Base-by-base conservation (phyloP, 2,113 vertebrate species). In the Heliornis fulica region DNA sequence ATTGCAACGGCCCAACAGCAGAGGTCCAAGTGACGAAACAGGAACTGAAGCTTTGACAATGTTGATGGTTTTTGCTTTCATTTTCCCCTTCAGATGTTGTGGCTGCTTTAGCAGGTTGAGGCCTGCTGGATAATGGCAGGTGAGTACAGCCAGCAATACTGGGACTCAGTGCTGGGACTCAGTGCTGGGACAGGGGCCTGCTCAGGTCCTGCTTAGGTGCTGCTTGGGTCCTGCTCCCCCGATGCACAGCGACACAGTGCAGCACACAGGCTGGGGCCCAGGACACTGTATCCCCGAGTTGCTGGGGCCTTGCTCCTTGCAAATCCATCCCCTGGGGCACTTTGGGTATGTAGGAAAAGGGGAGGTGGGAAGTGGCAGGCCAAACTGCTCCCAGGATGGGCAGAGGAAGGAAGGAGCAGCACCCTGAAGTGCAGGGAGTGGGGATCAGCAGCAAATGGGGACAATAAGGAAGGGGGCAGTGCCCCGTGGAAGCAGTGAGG, bases 71-170 rank as follows among this genome's bases (percentile, higher is more conserved):
- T 46, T 46, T 13, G 2, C 32, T 83, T 78, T 54, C 31, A 0
- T 10, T 74, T 68, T 11, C 6, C 4, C 2, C 2, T 1, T 51
- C 2, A 7, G 13, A 22, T 20, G 13, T 22, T 0, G 6, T 5
- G 2, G 25, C 7, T 16, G 6, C 22, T 36, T 43, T 0, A 0
- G 5, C 48, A 11, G 5, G 38, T 19, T 1, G 2, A 2, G 25
- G 7, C 5, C 69, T 63, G 74, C 56, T 9, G 7, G 31, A 23
- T 0, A 2, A 64, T 91, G 89, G 46, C 84, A 0, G 89, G 83
- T 74, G 18, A 72, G 72, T 45, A 18, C 1, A 1, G 11, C 21
- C 3, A 3, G 13, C 0, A 1, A 29, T 43, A 43, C n/a, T 41
- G 57, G 8, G 15, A 29, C 32, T 68, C 2, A 1, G 51, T 31